Evolutionary conservation across 2,888 invertebrate species (phyloP).

Genomic region (Tetropium fuscum): DNA sequence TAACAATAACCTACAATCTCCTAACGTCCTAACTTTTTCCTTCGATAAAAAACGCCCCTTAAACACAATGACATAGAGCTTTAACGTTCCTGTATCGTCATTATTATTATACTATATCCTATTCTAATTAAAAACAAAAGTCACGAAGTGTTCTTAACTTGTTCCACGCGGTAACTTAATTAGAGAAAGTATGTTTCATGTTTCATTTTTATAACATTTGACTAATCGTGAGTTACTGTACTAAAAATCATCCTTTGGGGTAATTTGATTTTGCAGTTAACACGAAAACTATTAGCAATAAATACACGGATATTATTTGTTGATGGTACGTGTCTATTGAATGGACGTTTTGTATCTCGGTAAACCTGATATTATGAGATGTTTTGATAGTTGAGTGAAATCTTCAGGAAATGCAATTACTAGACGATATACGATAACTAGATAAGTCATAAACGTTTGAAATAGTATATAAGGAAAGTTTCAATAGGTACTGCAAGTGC

Average conservation of each 20-base stretch:
- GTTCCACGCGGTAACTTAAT: slow-evolving; percentile 30
- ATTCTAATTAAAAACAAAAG: slow-evolving; percentile 31
- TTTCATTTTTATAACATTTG: slow-evolving; percentile 14
- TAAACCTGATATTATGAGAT: slow-evolving; percentile 9
- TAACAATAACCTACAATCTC: slow-evolving; percentile 17
- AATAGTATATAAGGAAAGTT: neutral
- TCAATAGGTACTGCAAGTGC: neutral
- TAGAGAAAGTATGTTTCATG: slow-evolving; percentile 35
- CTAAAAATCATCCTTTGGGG: slow-evolving; percentile 25
- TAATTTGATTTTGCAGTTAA: slow-evolving; percentile 20
- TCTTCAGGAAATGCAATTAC: slow-evolving; percentile 12
- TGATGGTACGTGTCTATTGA: slow-evolving; percentile 20
- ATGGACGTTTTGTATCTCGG: slow-evolving; percentile 15
- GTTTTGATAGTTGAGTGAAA: slow-evolving; percentile 18
- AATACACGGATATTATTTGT: slow-evolving; percentile 27
- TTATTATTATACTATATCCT: slow-evolving; percentile 29
- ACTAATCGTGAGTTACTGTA: slow-evolving; percentile 18
- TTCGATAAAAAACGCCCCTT: slow-evolving; percentile 20
- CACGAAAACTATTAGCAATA: slow-evolving; percentile 32
- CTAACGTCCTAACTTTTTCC: neutral
- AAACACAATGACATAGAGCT: slow-evolving; percentile 18
- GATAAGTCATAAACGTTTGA: slow-evolving; percentile 1
- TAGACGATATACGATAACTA: neutral
- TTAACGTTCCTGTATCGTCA: slow-evolving; percentile 14
- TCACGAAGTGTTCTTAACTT: slow-evolving; percentile 32